These are phyloP conservation scores for Scolopax mira DNA, from an alignment of 2,113 vertebrate species.

Conservation along the genomic window DNA sequence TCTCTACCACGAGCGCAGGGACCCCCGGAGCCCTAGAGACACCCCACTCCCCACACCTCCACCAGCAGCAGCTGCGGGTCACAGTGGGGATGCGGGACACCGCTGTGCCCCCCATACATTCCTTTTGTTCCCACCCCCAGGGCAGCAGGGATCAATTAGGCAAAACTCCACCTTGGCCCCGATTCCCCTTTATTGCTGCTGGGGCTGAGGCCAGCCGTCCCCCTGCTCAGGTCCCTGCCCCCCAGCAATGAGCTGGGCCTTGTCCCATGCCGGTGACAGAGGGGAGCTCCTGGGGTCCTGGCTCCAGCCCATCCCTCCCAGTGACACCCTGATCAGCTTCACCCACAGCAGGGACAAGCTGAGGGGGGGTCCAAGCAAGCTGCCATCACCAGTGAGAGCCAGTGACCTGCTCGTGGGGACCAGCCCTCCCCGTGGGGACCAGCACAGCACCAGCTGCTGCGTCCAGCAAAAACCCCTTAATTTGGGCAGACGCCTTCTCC, in stretches of 20 bases:
- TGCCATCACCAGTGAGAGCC: fast-evolving
- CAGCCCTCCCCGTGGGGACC: fast-evolving
- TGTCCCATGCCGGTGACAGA: no score
- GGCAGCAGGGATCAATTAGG: not conserved
- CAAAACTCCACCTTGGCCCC: no score
- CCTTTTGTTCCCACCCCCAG: not conserved
- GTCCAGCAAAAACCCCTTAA: not conserved
- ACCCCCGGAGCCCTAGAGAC: not conserved
- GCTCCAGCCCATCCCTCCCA: not conserved
- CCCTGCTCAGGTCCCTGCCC: not conserved
- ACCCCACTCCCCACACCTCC: no score
- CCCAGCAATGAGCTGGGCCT: fast-evolving
- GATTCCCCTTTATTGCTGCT: not conserved
- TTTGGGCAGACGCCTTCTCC: not conserved
- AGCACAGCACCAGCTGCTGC: not conserved
- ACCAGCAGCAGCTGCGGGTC: fast-evolving
- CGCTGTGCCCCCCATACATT: fast-evolving
- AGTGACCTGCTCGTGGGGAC: fast-evolving
- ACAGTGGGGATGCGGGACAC: fast-evolving
- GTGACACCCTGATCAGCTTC: fast-evolving
- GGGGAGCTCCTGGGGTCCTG: not conserved
- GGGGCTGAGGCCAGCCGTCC: not conserved
- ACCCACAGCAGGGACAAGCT: not conserved
- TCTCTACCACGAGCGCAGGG: fast-evolving
- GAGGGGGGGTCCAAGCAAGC: no score